Evolutionary conservation across 2,888 invertebrate species (phyloP).

Genomic region (Andrena praecox): DNA sequence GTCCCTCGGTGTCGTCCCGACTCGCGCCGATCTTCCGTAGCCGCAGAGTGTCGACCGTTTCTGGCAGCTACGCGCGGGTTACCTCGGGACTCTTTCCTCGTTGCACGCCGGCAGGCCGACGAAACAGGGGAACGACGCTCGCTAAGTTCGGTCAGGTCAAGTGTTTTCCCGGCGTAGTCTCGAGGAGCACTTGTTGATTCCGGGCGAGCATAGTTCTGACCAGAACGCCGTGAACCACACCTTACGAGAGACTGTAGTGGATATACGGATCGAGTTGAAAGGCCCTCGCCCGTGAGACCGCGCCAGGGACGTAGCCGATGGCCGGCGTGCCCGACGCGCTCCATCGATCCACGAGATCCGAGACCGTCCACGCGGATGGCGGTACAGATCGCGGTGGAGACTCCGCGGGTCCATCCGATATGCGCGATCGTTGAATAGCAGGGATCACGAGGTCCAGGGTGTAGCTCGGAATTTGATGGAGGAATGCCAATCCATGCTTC

Average conservation of each 20-base stretch:
- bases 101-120: not conserved
- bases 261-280: slow-evolving; percentile 80
- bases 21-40: slow-evolving; percentile 11
- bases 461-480: no score
- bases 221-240: slow-evolving; percentile 80
- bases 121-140: slow-evolving; percentile 23
- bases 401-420: no score
- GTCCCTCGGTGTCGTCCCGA: not conserved
- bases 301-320: slow-evolving; percentile 75
- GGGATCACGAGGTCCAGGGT: no score
- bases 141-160: slow-evolving; percentile 55
- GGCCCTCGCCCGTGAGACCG: slow-evolving; percentile 80
- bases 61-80: slow-evolving; percentile 32
- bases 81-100: slow-evolving; percentile 18
- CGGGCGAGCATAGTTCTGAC: slow-evolving; percentile 73
- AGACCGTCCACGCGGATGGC: not conserved
- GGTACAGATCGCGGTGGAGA: not conserved
- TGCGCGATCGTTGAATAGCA: no score
- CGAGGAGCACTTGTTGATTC: slow-evolving; percentile 78
- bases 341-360: slow-evolving; percentile 23
- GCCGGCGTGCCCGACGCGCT: not conserved
- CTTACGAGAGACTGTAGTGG: slow-evolving; percentile 80
- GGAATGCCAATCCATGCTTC: no score
- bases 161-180: slow-evolving; percentile 60
- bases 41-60: not conserved